Percentiles rank a stretch among this genome's conserved stretches.
Evolutionary conservation across 2,113 vertebrate genomes (phyloP).

Genomic region (Sigmodon hispidus): DNA sequence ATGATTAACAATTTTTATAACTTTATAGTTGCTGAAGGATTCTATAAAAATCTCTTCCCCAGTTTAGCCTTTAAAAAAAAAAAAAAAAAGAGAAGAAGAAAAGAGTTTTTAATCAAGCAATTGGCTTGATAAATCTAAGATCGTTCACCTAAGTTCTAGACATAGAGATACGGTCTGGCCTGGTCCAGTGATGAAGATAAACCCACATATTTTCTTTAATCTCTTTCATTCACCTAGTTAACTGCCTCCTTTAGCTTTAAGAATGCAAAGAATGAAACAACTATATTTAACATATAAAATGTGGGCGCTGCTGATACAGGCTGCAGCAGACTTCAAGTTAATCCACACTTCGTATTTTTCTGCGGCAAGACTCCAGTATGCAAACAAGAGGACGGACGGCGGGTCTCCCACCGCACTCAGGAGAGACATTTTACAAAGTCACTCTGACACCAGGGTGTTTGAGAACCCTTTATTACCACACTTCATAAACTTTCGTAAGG

Average conservation of each 20-base stretch:
- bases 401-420: background rate
- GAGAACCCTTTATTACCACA: slow-evolving; percentile 12
- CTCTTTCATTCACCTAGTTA: background rate
- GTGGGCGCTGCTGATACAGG: slow-evolving; percentile 23
- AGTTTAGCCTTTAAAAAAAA: slow-evolving; percentile 53
- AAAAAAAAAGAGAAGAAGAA: background rate
- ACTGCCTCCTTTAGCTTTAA: slow-evolving; percentile 44
- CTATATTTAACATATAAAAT: slow-evolving; percentile 56
- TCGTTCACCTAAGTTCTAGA: background rate
- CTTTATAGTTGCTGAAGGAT: slow-evolving; percentile 21
- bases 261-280: slow-evolving; percentile 46
- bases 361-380: slow-evolving; percentile 20
- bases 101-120: background rate
- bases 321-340: background rate
- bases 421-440: background rate
- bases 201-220: background rate
- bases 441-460: background rate
- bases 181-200: background rate
- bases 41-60: background rate
- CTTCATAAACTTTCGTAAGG: slow-evolving; percentile 15
- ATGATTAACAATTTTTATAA: slow-evolving; percentile 31
- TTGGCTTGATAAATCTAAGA: background rate
- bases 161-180: background rate
- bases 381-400: background rate
- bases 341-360: background rate